A percentile compares a stretch with the other conserved stretches of the same genome.
These are phyloP conservation scores for Venustaconcha ellipsiformis DNA, from an alignment of 1,140 invertebrate genomes.

Conservation along the genomic window DNA sequence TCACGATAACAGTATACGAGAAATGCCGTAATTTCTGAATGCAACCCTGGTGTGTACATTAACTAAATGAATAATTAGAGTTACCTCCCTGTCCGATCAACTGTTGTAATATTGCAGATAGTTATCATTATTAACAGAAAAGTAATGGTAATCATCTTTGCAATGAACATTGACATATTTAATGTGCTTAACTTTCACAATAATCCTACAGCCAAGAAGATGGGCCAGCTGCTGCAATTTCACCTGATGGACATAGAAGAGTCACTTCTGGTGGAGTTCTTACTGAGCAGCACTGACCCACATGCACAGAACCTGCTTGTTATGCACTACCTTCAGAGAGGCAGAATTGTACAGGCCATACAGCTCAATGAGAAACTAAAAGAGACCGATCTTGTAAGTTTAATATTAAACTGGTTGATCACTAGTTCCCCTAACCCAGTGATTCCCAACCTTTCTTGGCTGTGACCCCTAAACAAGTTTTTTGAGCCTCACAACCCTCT, in stretches of 20 bases:
- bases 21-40: too few relatives aligned
- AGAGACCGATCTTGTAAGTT: conserved; percentile 49
- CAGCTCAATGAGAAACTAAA: conserved; percentile 65
- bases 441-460: too few relatives aligned
- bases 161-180: neutral
- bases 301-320: conserved; percentile 70
- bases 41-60: too few relatives aligned
- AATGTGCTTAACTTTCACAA: neutral
- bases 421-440: too few relatives aligned
- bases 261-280: conserved; percentile 71
- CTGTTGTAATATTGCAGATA: too few relatives aligned
- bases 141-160: neutral
- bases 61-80: too few relatives aligned
- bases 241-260: conserved; percentile 73
- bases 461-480: too few relatives aligned
- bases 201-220: conserved; percentile 58
- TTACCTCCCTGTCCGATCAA: too few relatives aligned
- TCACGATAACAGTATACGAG: too few relatives aligned
- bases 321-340: conserved; percentile 70
- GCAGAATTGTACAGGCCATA: conserved; percentile 67
- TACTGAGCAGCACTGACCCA: conserved; percentile 70
- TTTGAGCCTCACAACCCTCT: too few relatives aligned
- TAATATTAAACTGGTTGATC: too few relatives aligned
- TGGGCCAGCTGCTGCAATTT: conserved; percentile 73
- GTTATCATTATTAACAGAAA: too few relatives aligned